These are phyloP conservation scores for Listronotus bonariensis DNA, from an alignment of 1,140 invertebrate genomes.

Conservation along the genomic window DNA sequence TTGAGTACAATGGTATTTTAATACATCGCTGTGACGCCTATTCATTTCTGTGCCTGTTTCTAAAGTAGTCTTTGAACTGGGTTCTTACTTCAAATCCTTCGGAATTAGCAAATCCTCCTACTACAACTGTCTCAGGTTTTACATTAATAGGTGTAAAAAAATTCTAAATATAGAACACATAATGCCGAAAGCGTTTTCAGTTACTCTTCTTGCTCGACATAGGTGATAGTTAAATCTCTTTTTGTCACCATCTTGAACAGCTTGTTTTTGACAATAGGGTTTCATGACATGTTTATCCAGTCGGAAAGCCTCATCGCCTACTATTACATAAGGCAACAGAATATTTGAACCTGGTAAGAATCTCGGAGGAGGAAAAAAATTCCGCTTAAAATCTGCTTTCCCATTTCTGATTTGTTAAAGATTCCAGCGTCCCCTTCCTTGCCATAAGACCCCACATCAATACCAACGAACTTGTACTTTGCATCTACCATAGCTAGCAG, in stretches of 20 bases:
- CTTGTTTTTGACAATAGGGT: no score
- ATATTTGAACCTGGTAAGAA: slow-evolving; percentile 46
- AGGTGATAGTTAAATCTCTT: no score
- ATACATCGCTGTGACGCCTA: neutral
- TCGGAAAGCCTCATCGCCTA: no score
- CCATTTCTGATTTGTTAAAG: slow-evolving; percentile 18
- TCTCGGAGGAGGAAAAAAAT: neutral
- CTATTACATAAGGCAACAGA: no score
- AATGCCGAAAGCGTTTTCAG: slow-evolving; percentile 26
- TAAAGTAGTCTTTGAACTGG: slow-evolving; percentile 25
- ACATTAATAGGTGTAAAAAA: slow-evolving; percentile 46
- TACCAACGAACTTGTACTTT: slow-evolving; percentile 15
- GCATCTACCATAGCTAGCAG: slow-evolving; percentile 54
- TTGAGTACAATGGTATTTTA: no score
- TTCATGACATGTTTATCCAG: no score
- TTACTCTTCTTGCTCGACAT: no score
- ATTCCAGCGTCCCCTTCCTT: slow-evolving; percentile 41
- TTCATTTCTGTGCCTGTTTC: neutral
- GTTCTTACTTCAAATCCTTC: slow-evolving; percentile 26
- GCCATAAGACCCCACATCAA: slow-evolving; percentile 54
- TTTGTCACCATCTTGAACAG: no score
- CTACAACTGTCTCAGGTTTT: slow-evolving; percentile 41
- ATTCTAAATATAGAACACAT: slow-evolving; percentile 47
- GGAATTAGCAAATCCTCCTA: slow-evolving; percentile 17
- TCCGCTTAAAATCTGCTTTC: neutral